Conservation (phyloP, 2,113 vertebrate genomes). For the Benitochromis conjunctus region DNA sequence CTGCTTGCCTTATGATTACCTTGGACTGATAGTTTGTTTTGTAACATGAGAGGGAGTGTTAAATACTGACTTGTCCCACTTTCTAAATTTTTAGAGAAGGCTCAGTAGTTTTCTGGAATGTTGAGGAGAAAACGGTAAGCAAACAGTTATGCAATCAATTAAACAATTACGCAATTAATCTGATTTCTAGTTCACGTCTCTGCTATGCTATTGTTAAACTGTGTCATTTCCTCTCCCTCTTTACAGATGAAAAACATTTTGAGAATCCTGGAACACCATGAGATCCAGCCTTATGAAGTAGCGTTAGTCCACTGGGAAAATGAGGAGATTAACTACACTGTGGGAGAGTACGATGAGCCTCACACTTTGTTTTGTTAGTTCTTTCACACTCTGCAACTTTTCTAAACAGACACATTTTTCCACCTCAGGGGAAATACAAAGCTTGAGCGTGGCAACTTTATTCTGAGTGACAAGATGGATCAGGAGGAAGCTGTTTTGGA, state of each 20-base stretch:
- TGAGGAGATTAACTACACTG: conserved; percentile 91
- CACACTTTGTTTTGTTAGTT: not conserved
- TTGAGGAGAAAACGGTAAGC: conserved; percentile 90
- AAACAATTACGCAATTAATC: not conserved
- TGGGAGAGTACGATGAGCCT: conserved; percentile 78
- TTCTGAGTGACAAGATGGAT: conserved; percentile 80
- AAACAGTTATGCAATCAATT: conserved; percentile 33
- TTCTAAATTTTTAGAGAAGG: conserved; percentile 82
- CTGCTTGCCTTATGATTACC: not conserved
- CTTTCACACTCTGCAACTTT: not conserved
- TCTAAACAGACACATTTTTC: not conserved
- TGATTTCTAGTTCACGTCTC: not conserved
- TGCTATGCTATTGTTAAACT: not conserved
- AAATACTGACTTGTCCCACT: not conserved
- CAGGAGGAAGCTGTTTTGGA: conserved; percentile 82
- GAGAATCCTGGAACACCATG: conserved; percentile 87
- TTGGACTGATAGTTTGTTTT: not conserved
- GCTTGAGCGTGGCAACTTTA: conserved; percentile 86
- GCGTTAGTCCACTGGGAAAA: conserved; percentile 97
- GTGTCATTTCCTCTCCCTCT: not conserved
- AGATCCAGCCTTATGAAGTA: conserved; percentile 92
- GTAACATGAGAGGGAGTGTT: not conserved
- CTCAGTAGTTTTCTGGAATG: conserved; percentile 96
- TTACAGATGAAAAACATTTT: conserved; percentile 83
- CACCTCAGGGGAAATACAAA: conserved; percentile 84